Conservation (phyloP, 2,888 invertebrate genomes). For the Chymomyza fuscimana region DNA sequence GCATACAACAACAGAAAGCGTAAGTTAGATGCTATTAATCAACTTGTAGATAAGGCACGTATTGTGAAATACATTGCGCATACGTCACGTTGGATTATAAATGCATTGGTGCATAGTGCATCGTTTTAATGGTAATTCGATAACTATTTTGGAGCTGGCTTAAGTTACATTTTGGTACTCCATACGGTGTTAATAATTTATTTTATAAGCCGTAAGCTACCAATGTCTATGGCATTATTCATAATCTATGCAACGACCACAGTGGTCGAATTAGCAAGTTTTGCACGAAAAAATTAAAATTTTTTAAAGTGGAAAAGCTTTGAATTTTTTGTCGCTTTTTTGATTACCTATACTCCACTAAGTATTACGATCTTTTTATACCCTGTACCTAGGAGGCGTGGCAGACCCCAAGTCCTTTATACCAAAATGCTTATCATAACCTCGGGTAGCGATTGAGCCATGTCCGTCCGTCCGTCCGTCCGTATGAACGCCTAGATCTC, state of each 20-base stretch:
- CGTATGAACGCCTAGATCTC: too few relatives aligned
- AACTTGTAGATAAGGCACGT: conserved; percentile 7
- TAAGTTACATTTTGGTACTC: conserved; percentile 64
- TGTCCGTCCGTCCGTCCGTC: too few relatives aligned
- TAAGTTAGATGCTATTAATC: background rate
- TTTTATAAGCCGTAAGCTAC: conserved; percentile 59
- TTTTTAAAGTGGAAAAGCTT: too few relatives aligned
- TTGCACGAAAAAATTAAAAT: too few relatives aligned
- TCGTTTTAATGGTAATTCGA: background rate
- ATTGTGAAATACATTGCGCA: conserved; percentile 66
- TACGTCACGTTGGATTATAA: conserved; percentile 44
- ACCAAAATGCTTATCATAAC: too few relatives aligned
- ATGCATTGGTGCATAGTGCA: conserved; percentile 22
- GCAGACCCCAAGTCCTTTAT: too few relatives aligned
- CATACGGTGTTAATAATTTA: conserved; percentile 70
- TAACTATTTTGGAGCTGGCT: conserved; percentile 3
- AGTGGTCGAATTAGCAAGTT: too few relatives aligned
- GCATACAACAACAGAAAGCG: background rate
- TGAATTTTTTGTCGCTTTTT: too few relatives aligned
- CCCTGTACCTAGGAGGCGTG: too few relatives aligned
- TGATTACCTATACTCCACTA: too few relatives aligned
- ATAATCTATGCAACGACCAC: conserved; percentile 28
- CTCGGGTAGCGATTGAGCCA: too few relatives aligned
- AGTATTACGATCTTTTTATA: too few relatives aligned
- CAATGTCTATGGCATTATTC: conserved; percentile 57